Base-by-base conservation (phyloP, 2,888 invertebrate genomes). In the Myathropa florea region DNA sequence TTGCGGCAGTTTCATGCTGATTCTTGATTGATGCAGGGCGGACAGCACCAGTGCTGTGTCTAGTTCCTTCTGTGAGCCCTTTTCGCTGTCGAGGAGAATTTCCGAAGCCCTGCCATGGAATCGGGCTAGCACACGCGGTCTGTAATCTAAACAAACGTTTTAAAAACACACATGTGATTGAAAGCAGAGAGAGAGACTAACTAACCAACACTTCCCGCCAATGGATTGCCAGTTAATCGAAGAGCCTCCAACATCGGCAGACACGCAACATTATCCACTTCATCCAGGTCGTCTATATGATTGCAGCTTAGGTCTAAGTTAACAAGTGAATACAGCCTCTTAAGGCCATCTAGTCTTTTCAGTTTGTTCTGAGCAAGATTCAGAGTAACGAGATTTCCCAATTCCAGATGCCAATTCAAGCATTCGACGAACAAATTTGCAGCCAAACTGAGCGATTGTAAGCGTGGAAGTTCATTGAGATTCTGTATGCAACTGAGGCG, bases 11-110 rank as follows among this genome's bases (percentile, higher is more conserved):
- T 87, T 84, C 65, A 89, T 90, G 4, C 90, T 89, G 68, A 89
- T 89, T 78, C 91, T 91, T 0, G 93, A 91, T 82, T 90, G 90
- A 53, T 96, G 95, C 84, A 98, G 93, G 0, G 99, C 99, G 91
- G 97, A 96, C 85, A 98, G 93, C 46, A 99, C 96, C 53, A 97
- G 95, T 0, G 98, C 98, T 2, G 97, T 98, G 90, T 99, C 98
- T 89, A 98, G 92, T 92, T 99, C 99, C 89, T 96, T 96, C 90
- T 96, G 96, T 12, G 97, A 96, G 0, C 98, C 96, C 88, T 95
- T 96, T 90, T 97, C 96, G 91, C 97, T 97, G 91, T 99, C 99
- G 82, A 99, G 93, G 90, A 95, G 96, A 46, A 99, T 95, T 91
- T 98, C 97, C 14, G 94, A 93, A 89, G 97, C 97, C 88, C 98